phyloP scores from a whole-genome alignment of 2,888 invertebrate species.

The Podotricha telesiphe region DNA sequence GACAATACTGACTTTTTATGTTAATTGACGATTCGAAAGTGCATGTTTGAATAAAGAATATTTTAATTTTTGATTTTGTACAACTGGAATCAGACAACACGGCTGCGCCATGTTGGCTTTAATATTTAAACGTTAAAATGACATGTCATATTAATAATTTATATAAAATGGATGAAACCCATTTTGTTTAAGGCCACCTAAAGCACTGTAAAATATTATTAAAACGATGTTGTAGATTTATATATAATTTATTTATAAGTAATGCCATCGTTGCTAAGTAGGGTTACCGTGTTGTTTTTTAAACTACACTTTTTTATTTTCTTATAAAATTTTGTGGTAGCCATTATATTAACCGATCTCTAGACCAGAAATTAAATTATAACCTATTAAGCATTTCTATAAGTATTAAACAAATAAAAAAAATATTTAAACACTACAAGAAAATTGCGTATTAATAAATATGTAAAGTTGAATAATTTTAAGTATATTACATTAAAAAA shows the following conservation, averaged over 20 bases:
- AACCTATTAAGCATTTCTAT: no score
- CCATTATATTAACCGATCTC: no score
- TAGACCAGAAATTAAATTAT: no score
- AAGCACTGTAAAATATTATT: conserved; percentile 17
- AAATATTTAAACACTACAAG: no score
- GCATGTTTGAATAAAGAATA: no score
- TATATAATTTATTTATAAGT: conserved; percentile 15
- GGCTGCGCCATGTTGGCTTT: neutral
- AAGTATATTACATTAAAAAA: no score
- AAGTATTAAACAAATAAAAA: no score
- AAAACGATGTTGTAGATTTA: conserved; percentile 6
- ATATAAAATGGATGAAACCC: conserved; percentile 1
- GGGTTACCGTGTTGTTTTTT: neutral
- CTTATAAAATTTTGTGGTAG: neutral
- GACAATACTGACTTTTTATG: no score
- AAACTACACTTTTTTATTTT: neutral
- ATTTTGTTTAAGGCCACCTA: conserved; percentile 8
- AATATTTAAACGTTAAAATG: conserved; percentile 6
- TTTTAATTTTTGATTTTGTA: neutral
- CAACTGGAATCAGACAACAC: neutral
- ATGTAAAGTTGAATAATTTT: no score
- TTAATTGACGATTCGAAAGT: no score
- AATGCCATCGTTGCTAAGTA: neutral
- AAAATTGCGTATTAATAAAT: no score
- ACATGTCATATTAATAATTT: neutral